These are phyloP conservation scores for Diploscapter pachys DNA, from an alignment of 1,140 invertebrate genomes.

Conservation along the genomic window DNA sequence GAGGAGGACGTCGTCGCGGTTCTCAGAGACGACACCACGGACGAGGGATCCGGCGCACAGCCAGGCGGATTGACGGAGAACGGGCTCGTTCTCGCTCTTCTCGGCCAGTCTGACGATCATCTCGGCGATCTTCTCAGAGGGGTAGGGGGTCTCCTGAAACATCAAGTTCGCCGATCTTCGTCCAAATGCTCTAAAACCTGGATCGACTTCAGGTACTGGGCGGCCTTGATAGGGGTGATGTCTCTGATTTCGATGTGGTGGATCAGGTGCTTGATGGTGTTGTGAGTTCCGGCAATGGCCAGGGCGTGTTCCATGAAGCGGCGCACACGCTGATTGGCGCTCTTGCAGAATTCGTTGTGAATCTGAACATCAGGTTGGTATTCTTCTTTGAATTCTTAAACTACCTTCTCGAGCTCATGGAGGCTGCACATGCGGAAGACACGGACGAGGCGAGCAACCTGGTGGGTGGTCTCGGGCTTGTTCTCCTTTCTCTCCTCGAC, in stretches of 20 bases:
- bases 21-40: conserved; percentile 31
- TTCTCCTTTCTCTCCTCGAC: conserved; percentile 21
- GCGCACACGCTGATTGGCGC: conserved; percentile 29
- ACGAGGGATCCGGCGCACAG: conserved; percentile 46
- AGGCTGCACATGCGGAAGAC: conserved; percentile 33
- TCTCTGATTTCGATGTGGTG: conserved; percentile 42
- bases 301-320: conserved; percentile 39
- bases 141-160: conserved; percentile 31
- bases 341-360: conserved; percentile 28
- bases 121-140: conserved; percentile 43
- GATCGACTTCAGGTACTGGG: conserved; percentile 35
- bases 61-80: conserved; percentile 45
- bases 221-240: conserved; percentile 36
- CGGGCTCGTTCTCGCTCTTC: conserved; percentile 17
- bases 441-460: conserved; percentile 30
- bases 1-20: conserved; percentile 18
- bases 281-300: conserved; percentile 47
- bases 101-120: conserved; percentile 42
- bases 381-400: no score
- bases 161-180: no score
- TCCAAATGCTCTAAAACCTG: no score
- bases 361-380: no score
- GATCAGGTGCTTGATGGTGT: conserved; percentile 41
- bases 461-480: conserved; percentile 29
- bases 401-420: conserved; percentile 20